A percentile compares a stretch with the other conserved stretches of the same genome.
Conservation (phyloP, 2,888 invertebrate genomes). For the Phanerotoma sp. region DNA sequence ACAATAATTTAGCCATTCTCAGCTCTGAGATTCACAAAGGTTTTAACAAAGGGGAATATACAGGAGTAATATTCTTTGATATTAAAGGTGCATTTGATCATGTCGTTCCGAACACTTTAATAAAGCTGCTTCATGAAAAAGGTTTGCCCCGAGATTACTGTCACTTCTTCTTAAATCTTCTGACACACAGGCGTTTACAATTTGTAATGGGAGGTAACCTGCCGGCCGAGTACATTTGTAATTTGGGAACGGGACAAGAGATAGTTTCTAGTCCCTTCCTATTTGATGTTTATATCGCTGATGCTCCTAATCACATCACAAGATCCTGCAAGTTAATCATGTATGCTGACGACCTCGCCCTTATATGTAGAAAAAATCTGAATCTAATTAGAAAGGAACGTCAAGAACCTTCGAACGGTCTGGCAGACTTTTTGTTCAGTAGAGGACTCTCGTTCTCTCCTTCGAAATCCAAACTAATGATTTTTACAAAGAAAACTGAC, state of each 20-base stretch:
- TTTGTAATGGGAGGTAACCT: background rate
- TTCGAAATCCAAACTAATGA: background rate
- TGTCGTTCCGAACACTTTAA: background rate
- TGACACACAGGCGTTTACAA: background rate
- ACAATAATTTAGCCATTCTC: background rate
- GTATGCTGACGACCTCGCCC: slow-evolving; percentile 4
- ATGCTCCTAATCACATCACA: background rate
- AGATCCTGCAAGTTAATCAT: background rate
- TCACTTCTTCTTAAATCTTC: background rate
- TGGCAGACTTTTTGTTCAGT: no score
- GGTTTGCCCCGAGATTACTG: background rate
- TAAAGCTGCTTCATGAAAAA: background rate
- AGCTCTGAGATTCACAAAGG: background rate
- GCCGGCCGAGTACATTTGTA: background rate
- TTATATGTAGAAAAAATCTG: background rate
- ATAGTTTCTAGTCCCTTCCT: background rate
- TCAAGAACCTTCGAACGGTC: background rate
- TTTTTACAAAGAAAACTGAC: slow-evolving; percentile 5
- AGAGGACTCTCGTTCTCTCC: background rate
- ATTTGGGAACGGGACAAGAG: slow-evolving; percentile 2
- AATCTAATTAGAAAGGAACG: background rate
- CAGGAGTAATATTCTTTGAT: background rate
- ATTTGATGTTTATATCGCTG: slow-evolving; percentile 1
- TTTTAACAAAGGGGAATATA: background rate
- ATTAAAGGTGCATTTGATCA: slow-evolving; percentile 10